Conservation (phyloP, 2,113 vertebrate species). For the Eolophus roseicapilla region DNA sequence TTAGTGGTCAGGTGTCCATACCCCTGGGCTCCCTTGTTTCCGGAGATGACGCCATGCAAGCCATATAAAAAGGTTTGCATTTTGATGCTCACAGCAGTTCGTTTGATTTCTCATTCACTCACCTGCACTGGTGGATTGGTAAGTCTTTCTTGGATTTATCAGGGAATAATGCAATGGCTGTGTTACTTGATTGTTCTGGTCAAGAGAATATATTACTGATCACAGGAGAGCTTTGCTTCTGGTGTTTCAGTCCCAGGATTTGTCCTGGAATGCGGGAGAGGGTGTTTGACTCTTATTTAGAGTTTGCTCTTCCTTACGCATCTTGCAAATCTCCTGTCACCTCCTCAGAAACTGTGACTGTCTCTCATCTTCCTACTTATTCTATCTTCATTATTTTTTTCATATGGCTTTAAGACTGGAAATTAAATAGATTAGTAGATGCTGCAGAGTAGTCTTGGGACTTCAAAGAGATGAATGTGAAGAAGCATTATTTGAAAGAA, state of each 20-base stretch:
- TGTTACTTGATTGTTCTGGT: background rate
- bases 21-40: conserved; percentile 54
- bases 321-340: background rate
- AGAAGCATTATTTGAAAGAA: background rate
- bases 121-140: background rate
- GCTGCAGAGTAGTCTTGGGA: background rate
- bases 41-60: conserved; percentile 6
- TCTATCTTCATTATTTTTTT: background rate
- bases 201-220: fast-evolving
- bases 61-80: conserved; percentile 30
- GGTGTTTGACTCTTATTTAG: fast-evolving
- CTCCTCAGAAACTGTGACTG: background rate
- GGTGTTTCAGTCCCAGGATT: background rate
- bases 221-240: background rate
- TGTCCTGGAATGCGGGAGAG: background rate
- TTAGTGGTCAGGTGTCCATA: conserved; percentile 46
- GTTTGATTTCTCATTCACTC: background rate
- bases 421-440: conserved; percentile 1
- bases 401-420: background rate
- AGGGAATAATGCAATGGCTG: background rate
- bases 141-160: background rate
- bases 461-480: conserved; percentile 32
- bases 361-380: background rate
- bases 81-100: background rate
- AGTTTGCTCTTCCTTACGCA: background rate